Evolutionary conservation across 1,140 invertebrate genomes (phyloP), one percentile per base, ranked within the genome.

Genomic region (Gonatopus flavifemur): DNA sequence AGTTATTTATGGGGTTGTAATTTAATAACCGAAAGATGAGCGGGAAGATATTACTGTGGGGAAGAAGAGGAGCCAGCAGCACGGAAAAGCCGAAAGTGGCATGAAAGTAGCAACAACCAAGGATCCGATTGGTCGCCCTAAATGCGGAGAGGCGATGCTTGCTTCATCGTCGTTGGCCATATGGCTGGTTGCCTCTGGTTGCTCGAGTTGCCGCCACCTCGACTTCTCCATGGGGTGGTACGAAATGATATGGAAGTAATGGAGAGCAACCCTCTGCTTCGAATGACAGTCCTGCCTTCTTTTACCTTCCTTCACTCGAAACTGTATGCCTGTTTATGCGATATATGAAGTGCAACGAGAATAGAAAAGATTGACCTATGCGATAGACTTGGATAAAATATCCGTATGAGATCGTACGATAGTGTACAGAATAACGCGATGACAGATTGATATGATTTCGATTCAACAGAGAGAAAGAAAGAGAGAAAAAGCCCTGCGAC

Each of bases 161-260:
- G 25, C 16, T 38, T 30, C 42, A 42, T 30, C 37, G 48, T 39
- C 28, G 45, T 31, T 52, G 55, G 70, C 74, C 76, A 78, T 78
- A 78, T 78, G 76, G 72, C 60, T 13, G 19, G 35, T 49, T 35
- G 58, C 60, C 52, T 41, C 31, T 51, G 37, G 47, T 44, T 37
- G 25, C 36, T 50, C n/a, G n/a, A n/a, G 55, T 41, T 50, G n/a
- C 53, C 48, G 47, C 54, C 52, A 57, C 54, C 55, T 56, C 49
- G n/a, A 54, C 41, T 57, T 18, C 16, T 18, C 16, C 24, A 32
- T 28, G 32, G 13, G 31, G 59, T 74, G 74, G 76, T 76, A 74
- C 58, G 74, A 77, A 78, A 78, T 77, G 74, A 78, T 76, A 77
- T 74, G 74, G 74, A 78, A 77, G 76, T 78, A 78, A 78, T 77